Base-by-base conservation (phyloP, 1,140 invertebrate genomes). In the Pogonognathellus flavescens region DNA sequence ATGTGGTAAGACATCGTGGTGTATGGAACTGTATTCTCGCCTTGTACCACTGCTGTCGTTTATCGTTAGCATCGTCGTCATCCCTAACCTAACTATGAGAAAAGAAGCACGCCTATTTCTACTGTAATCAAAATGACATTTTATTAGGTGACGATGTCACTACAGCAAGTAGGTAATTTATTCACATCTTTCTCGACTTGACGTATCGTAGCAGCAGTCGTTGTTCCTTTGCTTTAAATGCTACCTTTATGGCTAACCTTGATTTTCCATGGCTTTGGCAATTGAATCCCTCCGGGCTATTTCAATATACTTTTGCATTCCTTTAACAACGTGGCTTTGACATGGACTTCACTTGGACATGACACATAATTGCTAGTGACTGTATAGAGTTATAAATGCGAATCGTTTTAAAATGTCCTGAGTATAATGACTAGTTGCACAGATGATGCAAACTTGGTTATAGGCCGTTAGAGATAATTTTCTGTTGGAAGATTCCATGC, bases 141-240 rank as follows among this genome's bases (percentile, higher is more conserved):
- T 76, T 76, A 76, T 76, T 76, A 76, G 70, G 70, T 76, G 70
- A 76, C 70, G 70, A 76, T 76, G 70, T 76, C 70, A 76, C 70
- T 76, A n/a, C 25, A 41, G 70, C 16, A 76, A 41, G 70, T 76
- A 76, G 70, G 70, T 76, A 50, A 76, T 76, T 76, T 76, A 76
- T 76, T 76, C 70, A 76, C 31, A 76, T 50, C 16, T 49, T 50
- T 76, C 70, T 76, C 25, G 11, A 11, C 22, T 66, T 66, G 22
- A 41, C 31, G 31, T 41, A 41, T 41, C 6, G 6, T 41, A 41
- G 1, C 31, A n/a, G 6, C 62, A 14, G 9, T 31, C 53, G 53
- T 55, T 55, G 53, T 55, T 55, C 11, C 11, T 55, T 10, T 14
- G 53, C 22, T 3, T 66, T 20, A 25, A 25, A 31, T 31, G 22